Percentiles rank a stretch among this genome's conserved stretches.
Conservation (phyloP, 2,113 vertebrate genomes). For the Pterocles orientalis region DNA sequence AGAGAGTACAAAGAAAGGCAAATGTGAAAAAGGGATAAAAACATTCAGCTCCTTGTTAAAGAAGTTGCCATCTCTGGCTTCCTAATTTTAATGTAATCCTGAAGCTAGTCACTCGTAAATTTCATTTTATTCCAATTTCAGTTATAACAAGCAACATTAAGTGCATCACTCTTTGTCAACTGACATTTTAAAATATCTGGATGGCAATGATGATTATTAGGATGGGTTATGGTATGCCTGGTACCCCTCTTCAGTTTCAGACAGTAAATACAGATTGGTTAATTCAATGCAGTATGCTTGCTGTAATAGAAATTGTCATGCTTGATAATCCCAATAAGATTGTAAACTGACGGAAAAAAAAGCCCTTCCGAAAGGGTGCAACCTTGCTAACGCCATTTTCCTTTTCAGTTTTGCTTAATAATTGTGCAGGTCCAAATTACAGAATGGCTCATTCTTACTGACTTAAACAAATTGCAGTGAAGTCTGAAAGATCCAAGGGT, state of each 20-base stretch:
- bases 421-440: neutral
- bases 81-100: neutral
- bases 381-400: neutral
- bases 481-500: neutral
- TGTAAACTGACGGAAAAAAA: neutral
- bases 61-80: neutral
- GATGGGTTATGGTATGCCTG: neutral
- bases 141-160: neutral
- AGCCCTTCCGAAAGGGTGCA: neutral
- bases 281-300: neutral
- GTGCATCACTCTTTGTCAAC: neutral
- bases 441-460: neutral
- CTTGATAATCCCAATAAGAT: neutral
- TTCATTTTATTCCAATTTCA: neutral
- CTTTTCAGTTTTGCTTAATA: neutral
- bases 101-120: neutral
- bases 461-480: neutral
- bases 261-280: neutral
- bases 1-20: neutral
- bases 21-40: neutral
- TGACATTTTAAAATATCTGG: neutral
- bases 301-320: neutral
- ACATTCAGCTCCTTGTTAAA: neutral
- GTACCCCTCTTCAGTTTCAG: neutral
- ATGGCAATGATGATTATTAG: neutral